Conservation (phyloP, 2,113 vertebrate species). For the Xyrauchen texanus region DNA sequence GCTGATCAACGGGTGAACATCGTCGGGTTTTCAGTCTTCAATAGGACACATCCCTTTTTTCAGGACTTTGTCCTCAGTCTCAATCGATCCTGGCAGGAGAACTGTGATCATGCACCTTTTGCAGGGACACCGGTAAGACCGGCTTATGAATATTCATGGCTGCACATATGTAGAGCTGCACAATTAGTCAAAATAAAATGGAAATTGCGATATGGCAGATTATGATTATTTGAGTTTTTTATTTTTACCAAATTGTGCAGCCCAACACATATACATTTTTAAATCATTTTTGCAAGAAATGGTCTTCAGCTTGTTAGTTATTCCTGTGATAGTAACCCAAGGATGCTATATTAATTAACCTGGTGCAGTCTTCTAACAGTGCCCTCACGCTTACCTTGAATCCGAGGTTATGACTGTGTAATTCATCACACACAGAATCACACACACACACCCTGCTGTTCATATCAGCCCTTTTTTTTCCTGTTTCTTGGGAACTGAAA, state of each 20-base stretch:
- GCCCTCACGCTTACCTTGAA: constrained; percentile 44
- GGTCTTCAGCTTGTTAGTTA: not conserved
- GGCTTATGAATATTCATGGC: too few relatives aligned
- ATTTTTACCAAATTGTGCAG: too few relatives aligned
- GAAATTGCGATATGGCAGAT: too few relatives aligned
- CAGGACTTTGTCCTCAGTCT: constrained; percentile 94
- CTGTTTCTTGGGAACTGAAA: constrained; percentile 8
- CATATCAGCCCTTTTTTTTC: constrained; percentile 28
- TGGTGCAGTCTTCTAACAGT: not conserved
- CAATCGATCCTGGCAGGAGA: constrained; percentile 98
- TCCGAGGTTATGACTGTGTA: constrained; percentile 31
- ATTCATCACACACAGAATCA: constrained; percentile 40
- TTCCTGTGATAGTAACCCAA: not conserved
- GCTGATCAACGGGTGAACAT: constrained; percentile 90
- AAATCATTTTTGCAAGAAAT: too few relatives aligned
- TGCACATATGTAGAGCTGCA: too few relatives aligned
- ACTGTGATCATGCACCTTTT: constrained; percentile 94
- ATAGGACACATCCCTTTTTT: constrained; percentile 92
- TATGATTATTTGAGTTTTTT: too few relatives aligned
- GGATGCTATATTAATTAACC: not conserved
- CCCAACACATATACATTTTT: too few relatives aligned
- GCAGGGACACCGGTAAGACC: constrained; percentile 88
- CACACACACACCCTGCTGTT: constrained; percentile 36
- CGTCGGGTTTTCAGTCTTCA: constrained; percentile 96
- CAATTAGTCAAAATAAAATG: too few relatives aligned